Evolutionary conservation across 2,797 vertebrate species (phyloP).

Genomic region (Petrocephalus schoutedeni): DNA sequence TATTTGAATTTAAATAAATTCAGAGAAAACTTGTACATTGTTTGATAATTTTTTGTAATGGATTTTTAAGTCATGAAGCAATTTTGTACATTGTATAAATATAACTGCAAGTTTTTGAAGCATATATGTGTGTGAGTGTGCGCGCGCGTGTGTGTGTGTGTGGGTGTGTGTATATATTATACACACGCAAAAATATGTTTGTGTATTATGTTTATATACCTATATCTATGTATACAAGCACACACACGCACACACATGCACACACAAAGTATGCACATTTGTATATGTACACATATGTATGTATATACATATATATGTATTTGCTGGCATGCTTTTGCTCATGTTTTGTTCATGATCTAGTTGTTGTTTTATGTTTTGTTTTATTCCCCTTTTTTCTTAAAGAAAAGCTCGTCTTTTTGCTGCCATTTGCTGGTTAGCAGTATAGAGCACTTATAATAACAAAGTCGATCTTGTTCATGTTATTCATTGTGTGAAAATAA

Average conservation of each 20-base stretch:
- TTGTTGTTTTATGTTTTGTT: conserved; percentile 67
- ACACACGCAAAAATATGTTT: conserved; percentile 70
- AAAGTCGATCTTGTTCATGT: conserved; percentile 98
- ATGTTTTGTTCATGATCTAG: conserved; percentile 97
- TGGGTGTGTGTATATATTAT: conserved; percentile 70
- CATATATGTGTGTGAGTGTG: conserved; percentile 53
- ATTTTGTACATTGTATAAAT: conserved; percentile 99
- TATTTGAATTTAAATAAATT: conserved; percentile 94
- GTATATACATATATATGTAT: conserved; percentile 71
- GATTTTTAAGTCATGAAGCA: conserved; percentile 99
- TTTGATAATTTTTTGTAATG: conserved; percentile 99
- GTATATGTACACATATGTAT: conserved; percentile 73
- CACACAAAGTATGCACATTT: conserved; percentile 45
- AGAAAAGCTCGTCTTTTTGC: conserved; percentile 92
- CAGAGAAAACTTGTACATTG: conserved; percentile 99
- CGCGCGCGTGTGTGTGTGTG: conserved; percentile 69
- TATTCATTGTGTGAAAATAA: conserved; percentile 99
- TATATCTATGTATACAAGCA: conserved; percentile 3
- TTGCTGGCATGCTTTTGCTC: conserved; percentile 96
- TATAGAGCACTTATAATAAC: conserved; percentile 93
- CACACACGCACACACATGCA: not conserved
- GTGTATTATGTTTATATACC: conserved; percentile 51
- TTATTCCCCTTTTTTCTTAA: conserved; percentile 68
- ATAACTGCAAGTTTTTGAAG: conserved; percentile 77
- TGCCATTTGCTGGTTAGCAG: conserved; percentile 93